Evolutionary conservation across 2,888 invertebrate species (phyloP).

Genomic region (Sarcophaga variegata): DNA sequence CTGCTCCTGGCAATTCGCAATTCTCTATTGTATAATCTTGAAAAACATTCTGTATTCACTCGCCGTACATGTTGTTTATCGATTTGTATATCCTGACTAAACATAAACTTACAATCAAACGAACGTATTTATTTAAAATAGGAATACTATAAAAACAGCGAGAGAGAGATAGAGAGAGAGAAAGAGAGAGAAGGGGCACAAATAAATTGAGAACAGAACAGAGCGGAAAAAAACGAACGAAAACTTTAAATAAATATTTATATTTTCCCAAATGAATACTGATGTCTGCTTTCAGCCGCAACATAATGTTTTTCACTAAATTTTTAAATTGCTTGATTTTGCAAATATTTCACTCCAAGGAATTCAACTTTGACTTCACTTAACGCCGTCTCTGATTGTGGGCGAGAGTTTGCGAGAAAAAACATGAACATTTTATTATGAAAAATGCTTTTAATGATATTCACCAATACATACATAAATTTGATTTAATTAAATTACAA

Average conservation of each 20-base stretch:
- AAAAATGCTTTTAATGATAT: slow-evolving; percentile 16
- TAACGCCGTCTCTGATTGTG: background rate
- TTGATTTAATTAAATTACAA: slow-evolving; percentile 7
- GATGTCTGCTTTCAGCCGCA: slow-evolving; percentile 12
- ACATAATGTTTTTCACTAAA: slow-evolving; percentile 30
- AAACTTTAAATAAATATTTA: slow-evolving; percentile 36
- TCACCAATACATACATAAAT: background rate
- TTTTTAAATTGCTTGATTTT: slow-evolving; percentile 42
- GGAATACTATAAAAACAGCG: too few species aligned
- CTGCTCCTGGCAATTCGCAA: slow-evolving; percentile 16
- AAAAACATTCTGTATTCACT: background rate
- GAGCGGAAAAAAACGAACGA: background rate
- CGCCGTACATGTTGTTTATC: background rate
- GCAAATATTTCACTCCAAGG: slow-evolving; percentile 50
- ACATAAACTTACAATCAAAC: slow-evolving; percentile 5
- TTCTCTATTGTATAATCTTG: slow-evolving; percentile 4
- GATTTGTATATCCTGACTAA: background rate
- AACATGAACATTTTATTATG: background rate
- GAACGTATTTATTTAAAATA: background rate
- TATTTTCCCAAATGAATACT: slow-evolving; percentile 45
- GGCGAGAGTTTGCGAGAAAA: background rate
- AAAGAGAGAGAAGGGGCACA: background rate
- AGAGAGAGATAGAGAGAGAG: too few species aligned
- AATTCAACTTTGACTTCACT: slow-evolving; percentile 12
- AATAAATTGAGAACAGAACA: background rate